Conservation (phyloP, 2,797 vertebrate genomes). For the Alcedo atthis region DNA sequence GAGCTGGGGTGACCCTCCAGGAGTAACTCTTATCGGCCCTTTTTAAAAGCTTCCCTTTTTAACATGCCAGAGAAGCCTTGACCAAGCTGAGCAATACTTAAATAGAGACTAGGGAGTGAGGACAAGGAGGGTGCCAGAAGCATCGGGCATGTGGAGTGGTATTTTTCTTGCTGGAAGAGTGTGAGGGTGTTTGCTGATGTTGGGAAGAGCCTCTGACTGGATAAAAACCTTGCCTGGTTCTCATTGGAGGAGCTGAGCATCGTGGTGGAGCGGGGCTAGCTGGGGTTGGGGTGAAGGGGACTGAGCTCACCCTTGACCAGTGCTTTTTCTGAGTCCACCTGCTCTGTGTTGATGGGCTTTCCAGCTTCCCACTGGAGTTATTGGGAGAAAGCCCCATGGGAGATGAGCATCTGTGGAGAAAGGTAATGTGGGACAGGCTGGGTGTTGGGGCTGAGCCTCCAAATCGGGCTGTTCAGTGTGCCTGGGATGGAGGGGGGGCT, state of each 20-base stretch:
- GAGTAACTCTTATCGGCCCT: slow-evolving; percentile 10
- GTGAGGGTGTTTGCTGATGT: background rate
- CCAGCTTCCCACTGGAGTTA: fast-evolving
- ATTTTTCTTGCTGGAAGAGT: background rate
- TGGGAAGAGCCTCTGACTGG: background rate
- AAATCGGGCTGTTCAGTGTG: background rate
- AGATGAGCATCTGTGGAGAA: background rate
- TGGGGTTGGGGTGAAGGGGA: background rate
- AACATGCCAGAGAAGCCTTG: background rate
- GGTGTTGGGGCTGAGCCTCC: background rate
- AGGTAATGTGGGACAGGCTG: background rate
- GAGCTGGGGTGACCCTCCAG: background rate
- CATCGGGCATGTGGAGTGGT: fast-evolving
- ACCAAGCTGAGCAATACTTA: background rate
- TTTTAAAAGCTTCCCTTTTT: slow-evolving; percentile 9
- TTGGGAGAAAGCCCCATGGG: fast-evolving
- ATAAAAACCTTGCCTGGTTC: fast-evolving
- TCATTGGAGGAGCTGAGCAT: fast-evolving
- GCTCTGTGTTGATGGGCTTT: background rate
- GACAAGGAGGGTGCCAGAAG: background rate
- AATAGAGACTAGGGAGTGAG: background rate
- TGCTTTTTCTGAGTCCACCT: background rate
- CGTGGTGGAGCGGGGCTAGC: fast-evolving
- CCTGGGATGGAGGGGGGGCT: background rate
- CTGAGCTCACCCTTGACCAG: background rate